A percentile compares a stretch with the other conserved stretches of the same genome.
Evolutionary conservation across 2,888 invertebrate species (phyloP).

Genomic region (Leuctra nigra): DNA sequence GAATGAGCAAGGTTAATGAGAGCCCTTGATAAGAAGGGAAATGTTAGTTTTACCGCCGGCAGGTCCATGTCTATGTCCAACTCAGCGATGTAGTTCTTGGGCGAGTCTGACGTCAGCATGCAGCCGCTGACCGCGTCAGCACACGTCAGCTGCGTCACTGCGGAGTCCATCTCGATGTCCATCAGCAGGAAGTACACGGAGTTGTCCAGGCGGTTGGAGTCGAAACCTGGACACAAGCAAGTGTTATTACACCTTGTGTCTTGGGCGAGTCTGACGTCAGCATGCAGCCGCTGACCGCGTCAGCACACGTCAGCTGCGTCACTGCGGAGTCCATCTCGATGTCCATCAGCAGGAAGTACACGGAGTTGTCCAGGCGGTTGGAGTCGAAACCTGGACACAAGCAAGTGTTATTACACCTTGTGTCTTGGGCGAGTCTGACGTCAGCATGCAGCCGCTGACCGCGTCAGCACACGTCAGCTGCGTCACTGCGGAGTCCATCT

Average conservation of each 20-base stretch:
- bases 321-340: background rate
- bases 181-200: background rate
- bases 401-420: no score
- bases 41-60: background rate
- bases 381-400: background rate
- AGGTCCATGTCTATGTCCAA: background rate
- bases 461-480: background rate
- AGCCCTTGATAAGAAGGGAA: no score
- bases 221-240: background rate
- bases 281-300: no score
- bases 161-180: background rate
- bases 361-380: background rate
- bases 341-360: background rate
- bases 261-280: no score
- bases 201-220: background rate
- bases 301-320: background rate
- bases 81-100: background rate
- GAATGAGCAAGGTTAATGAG: background rate
- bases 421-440: no score
- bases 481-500: background rate
- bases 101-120: background rate
- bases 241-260: no score
- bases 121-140: background rate
- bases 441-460: no score
- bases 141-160: background rate